These are phyloP conservation scores for Malurus alboscapulatus DNA, from an alignment of 2,113 vertebrate species.

Conservation along the genomic window DNA sequence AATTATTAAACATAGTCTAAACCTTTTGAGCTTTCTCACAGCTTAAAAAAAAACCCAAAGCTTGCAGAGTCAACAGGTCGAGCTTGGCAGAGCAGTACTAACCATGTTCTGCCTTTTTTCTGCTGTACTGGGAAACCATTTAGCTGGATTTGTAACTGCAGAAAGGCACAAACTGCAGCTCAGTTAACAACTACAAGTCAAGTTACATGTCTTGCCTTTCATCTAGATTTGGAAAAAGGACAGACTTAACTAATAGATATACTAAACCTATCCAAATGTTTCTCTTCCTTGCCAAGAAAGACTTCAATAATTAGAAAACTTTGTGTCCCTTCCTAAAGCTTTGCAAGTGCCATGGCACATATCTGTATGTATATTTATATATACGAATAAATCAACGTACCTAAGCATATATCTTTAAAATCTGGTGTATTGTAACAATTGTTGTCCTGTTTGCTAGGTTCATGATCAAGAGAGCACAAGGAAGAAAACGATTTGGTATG, in stretches of 20 bases:
- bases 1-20: background rate
- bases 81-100: background rate
- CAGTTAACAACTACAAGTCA: background rate
- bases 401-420: background rate
- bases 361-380: background rate
- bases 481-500: slow-evolving; percentile 94
- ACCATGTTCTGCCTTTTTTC: background rate
- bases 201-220: background rate
- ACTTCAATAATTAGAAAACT: background rate
- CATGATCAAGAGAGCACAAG: slow-evolving; percentile 98
- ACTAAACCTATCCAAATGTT: background rate
- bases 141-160: background rate
- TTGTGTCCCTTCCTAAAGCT: background rate
- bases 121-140: background rate
- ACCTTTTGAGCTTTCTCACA: background rate
- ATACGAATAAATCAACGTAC: background rate
- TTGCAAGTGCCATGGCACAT: background rate
- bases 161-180: background rate
- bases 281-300: background rate
- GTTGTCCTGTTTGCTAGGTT: slow-evolving; percentile 74
- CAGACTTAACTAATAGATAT: background rate
- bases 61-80: background rate
- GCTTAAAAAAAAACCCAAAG: background rate
- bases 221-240: background rate
- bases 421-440: background rate